Conservation (phyloP, 2,113 vertebrate species). For the Nipponia nippon region DNA sequence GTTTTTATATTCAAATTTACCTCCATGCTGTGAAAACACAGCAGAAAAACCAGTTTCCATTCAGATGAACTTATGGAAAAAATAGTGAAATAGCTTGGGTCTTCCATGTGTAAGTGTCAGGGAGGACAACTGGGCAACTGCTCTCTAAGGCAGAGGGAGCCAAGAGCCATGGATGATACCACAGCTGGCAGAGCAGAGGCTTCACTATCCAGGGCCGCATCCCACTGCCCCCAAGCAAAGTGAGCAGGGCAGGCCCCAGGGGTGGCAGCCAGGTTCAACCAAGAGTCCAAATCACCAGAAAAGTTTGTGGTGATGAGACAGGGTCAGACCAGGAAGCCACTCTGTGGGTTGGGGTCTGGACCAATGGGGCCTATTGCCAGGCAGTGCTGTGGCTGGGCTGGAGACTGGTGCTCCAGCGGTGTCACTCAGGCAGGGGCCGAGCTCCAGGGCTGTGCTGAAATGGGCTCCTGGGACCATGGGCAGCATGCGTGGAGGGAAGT, state of each 20-base stretch:
- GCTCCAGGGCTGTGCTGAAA: background rate
- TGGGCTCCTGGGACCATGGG: too few relatives aligned
- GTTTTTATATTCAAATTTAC: background rate
- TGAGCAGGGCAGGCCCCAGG: background rate
- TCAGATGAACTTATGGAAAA: background rate
- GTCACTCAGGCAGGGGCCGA: background rate
- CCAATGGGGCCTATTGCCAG: background rate
- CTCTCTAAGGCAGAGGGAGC: background rate
- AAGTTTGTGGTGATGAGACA: background rate
- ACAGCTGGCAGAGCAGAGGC: background rate
- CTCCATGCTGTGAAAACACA: background rate
- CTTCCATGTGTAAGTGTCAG: background rate
- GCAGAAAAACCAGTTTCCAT: background rate
- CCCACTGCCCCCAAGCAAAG: accelerated
- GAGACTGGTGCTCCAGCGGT: background rate
- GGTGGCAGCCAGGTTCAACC: background rate
- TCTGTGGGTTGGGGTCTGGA: background rate
- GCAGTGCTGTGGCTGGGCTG: background rate
- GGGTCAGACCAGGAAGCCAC: background rate
- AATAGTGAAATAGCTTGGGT: background rate
- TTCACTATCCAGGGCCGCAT: background rate
- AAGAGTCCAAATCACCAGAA: background rate
- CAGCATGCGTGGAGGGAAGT: background rate
- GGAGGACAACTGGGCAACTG: background rate
- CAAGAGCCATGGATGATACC: background rate